Percentiles rank a stretch among this genome's conserved stretches.
These are phyloP conservation scores for Zaprionus nigranus DNA, from an alignment of 1,140 invertebrate genomes.

Conservation along the genomic window DNA sequence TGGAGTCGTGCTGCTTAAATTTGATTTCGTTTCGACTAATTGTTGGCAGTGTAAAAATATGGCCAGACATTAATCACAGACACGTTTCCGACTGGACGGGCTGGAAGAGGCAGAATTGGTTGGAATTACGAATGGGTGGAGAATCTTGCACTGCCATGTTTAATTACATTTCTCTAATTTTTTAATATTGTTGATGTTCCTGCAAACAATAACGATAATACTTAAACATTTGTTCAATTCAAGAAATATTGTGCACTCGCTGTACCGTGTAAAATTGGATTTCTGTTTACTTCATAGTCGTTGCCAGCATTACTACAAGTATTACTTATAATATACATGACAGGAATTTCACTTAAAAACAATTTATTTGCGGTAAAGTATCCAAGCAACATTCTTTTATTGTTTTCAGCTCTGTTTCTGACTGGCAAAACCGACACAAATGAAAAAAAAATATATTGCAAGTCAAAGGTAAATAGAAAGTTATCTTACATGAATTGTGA, in stretches of 20 bases:
- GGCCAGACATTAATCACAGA: conserved; percentile 69
- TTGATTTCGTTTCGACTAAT: conserved; percentile 76
- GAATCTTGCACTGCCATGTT: conserved; percentile 22
- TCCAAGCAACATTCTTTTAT: conserved; percentile 1
- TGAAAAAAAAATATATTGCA: background rate
- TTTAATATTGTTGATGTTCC: conserved; percentile 51
- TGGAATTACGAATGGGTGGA: background rate
- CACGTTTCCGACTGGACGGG: conserved; percentile 6
- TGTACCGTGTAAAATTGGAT: background rate
- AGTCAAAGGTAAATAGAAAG: background rate
- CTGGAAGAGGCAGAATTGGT: conserved; percentile 1
- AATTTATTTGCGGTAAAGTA: conserved; percentile 4
- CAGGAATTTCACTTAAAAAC: background rate
- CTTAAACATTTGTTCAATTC: conserved; percentile 59
- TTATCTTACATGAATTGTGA: no score
- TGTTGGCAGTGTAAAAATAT: conserved; percentile 73
- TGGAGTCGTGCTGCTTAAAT: conserved; percentile 60
- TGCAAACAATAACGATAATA: conserved; percentile 74
- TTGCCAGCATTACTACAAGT: no score
- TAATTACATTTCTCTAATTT: conserved; percentile 60
- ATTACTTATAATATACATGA: background rate
- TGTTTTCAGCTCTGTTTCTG: conserved; percentile 11
- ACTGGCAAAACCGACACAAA: conserved; percentile 2
- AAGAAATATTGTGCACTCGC: background rate
- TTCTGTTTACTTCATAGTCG: no score